phyloP scores from a whole-genome alignment of 1,140 invertebrate genomes.

The Chelonus insularis region DNA sequence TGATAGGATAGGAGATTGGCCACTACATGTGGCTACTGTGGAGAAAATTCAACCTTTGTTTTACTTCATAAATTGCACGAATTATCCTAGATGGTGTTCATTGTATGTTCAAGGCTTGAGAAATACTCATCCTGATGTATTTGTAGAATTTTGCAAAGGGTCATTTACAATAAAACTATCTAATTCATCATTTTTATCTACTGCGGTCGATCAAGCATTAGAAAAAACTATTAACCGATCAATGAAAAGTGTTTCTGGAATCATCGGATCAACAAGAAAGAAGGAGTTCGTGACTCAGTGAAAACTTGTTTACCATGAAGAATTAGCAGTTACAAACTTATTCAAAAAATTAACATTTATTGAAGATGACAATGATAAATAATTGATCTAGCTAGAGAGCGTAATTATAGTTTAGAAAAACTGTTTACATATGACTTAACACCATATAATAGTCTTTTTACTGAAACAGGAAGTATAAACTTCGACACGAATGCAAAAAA shows the following conservation, averaged over 20 bases:
- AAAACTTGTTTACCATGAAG: constrained; percentile 10
- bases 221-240: constrained; percentile 24
- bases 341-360: constrained; percentile 6
- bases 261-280: constrained; percentile 19
- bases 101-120: constrained; percentile 24
- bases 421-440: constrained; percentile 15
- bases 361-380: constrained; percentile 19
- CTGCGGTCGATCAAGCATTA: constrained; percentile 15
- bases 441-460: background rate
- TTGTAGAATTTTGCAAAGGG: background rate
- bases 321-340: background rate
- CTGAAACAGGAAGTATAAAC: background rate
- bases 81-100: constrained; percentile 27
- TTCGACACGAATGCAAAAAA: too few species aligned
- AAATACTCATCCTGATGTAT: constrained; percentile 9
- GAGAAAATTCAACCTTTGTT: constrained; percentile 27
- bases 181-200: constrained; percentile 9
- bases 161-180: constrained; percentile 19
- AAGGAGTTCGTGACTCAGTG: constrained; percentile 22
- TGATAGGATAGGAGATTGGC: constrained; percentile 27
- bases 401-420: constrained; percentile 4
- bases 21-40: constrained; percentile 10
- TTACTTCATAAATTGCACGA: constrained; percentile 19
- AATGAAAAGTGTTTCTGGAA: constrained; percentile 7
- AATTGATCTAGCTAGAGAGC: constrained; percentile 17